Evolutionary conservation across 2,797 vertebrate genomes (phyloP), one percentile per base, ranked within the genome.

Genomic region (Glyptemys insculpta): DNA sequence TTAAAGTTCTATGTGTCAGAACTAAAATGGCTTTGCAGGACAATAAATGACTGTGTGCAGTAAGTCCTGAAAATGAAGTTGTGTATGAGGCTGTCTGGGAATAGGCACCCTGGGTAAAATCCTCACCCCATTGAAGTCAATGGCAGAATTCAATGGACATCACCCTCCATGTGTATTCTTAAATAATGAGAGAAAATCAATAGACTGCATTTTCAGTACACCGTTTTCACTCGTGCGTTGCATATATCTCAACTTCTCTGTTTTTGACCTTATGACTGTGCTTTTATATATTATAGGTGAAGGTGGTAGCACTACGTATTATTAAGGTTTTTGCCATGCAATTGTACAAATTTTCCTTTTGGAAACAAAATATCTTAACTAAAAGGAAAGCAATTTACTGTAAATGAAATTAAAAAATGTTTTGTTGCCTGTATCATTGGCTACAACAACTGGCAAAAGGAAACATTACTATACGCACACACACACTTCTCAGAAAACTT

Each of bases 21-120:
- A 76, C 2, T 86, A 91, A 85, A 92, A 83, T 1, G 91, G 8
- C 50, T 88, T 91, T 94, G 83, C 62, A 91, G 72, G 68, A 93
- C 95, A 92, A 83, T 44, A 78, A 76, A 44, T 49, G 8, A 34
- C 25, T 27, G 3, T 6, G 62, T 83, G 5, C 15, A 15, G 3
- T 4, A 88, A 81, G 14, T 91, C 59, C 41, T 79, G 49, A 15
- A 54, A 56, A 9, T 14, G 82, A 59, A 44, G 50, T 23, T 85
- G 83, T 52, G 37, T 59, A 25, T 85, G 86, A 76, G 41, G 10
- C 78, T 84, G 83, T 87, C 91, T 25, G 54, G 59, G 65, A 86
- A 10, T 1, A 41, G 90, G 23, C 44, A 59, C 34, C 41, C 31
- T 1, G 2, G 18, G 8, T 79, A 79, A 53, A 52, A 82, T 27